A percentile compares a stretch with the other conserved stretches of the same genome.
Conservation (phyloP, 2,888 invertebrate species). For the Phalangium opilio region DNA sequence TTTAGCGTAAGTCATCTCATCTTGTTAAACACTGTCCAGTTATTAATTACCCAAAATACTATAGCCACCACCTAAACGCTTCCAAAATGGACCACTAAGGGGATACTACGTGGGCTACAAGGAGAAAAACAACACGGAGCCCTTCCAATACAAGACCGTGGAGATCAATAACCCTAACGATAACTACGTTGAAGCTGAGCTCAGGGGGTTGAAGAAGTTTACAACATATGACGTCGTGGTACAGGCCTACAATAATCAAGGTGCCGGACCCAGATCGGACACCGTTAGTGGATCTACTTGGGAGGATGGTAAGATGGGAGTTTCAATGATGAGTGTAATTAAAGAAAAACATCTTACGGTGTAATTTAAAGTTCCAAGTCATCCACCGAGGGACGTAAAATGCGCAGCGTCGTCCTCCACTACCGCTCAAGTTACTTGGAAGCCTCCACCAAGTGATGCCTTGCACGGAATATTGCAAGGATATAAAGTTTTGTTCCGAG, state of each 20-base stretch:
- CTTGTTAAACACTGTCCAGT: not conserved
- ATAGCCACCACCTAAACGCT: constrained; percentile 11
- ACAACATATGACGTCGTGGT: constrained; percentile 21
- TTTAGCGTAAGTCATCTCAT: constrained; percentile 28
- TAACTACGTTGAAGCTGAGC: constrained; percentile 5
- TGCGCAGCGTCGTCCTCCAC: constrained; percentile 87
- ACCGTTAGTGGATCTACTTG: constrained; percentile 28
- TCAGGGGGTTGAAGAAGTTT: constrained; percentile 9
- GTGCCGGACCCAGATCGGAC: constrained; percentile 29
- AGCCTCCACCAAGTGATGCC: constrained; percentile 74
- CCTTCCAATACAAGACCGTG: constrained; percentile 29
- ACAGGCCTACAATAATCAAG: constrained; percentile 29
- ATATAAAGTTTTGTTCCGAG: constrained; percentile 35
- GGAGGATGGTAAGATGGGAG: constrained; percentile 26
- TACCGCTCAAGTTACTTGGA: constrained; percentile 86
- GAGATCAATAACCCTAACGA: constrained; percentile 8
- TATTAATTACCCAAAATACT: not conserved
- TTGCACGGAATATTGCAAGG: constrained; percentile 91
- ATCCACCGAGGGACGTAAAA: constrained; percentile 73
- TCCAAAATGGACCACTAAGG: constrained; percentile 29
- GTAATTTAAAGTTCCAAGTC: constrained; percentile 54
- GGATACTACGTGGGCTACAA: constrained; percentile 35
- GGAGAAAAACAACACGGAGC: constrained; percentile 27
- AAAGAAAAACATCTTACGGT: not conserved
- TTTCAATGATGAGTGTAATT: too few relatives aligned